Base-by-base conservation (phyloP, 1,140 invertebrate genomes). In the Drosophila nigromelanica region DNA sequence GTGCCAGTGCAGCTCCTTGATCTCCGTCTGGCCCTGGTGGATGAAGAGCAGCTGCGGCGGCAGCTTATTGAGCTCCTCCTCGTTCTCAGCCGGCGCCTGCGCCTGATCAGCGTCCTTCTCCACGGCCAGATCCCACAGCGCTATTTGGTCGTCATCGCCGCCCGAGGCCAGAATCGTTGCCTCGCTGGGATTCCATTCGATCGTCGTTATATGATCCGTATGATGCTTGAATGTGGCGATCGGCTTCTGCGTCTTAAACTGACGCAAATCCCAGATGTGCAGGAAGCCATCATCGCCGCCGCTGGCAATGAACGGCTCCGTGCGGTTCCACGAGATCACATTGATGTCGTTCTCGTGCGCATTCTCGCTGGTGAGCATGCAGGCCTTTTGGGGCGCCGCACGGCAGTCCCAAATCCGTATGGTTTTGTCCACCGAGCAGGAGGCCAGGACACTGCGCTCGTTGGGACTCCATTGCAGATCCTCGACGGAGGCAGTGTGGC, bases 1-100 rank as follows among this genome's bases (percentile, higher is more conserved):
- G 93, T 99, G 99, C 99, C 99, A 99, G 91, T 99, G 99, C 12
- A 99, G 92, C 94, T 99, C 99, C 93, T 99, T 99, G 24, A 99
- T 96, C 85, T 99, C 98, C 56, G 95, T 97, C 92, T 99, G 98
- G 54, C 99, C 99, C 94, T 99, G 97, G 93, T 99, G 99, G 76
- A 99, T 98, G 91, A 99, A 99, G 43, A 99, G 93, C 4, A 99
- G 92, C 92, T 99, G 98, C 1, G 98, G 97, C 39, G 99, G 98
- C 35, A 99, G 92, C 85, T 97, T 95, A 92, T 95, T 92, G 11
- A 94, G 33, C 33, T 92, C 91, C 8, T 90, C 85, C 40, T 91
- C 77, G 39, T 91, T 89, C 6, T 59, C 42, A 6, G 83, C 52
- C 10, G 67, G 55, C 18, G 54, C 94, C 94, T 62, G 94, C 91